phyloP scores from a whole-genome alignment of 2,113 vertebrate species.

The Cyanistes caeruleus region DNA sequence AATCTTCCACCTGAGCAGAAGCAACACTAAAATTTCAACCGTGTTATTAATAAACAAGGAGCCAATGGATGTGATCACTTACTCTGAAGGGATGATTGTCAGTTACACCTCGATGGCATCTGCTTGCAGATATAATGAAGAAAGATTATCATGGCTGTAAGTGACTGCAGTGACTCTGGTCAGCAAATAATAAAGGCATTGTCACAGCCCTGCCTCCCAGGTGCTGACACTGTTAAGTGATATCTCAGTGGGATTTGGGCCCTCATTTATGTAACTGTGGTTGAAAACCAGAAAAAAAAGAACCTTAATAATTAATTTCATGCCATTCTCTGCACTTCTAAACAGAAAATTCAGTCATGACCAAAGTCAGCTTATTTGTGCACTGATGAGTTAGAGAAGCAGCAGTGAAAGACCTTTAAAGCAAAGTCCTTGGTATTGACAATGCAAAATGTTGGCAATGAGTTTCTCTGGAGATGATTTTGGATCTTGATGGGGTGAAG shows the following conservation, averaged over 20 bases:
- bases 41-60: slow-evolving; percentile 50
- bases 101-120: slow-evolving; percentile 77
- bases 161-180: slow-evolving; percentile 71
- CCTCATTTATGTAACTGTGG: background rate
- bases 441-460: background rate
- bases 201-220: background rate
- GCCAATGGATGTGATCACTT: slow-evolving; percentile 55
- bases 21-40: background rate
- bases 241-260: slow-evolving; percentile 4
- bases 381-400: background rate
- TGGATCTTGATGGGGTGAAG: background rate
- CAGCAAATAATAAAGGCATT: slow-evolving; percentile 74
- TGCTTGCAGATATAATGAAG: slow-evolving; percentile 82
- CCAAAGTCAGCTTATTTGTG: background rate
- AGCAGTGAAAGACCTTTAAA: background rate
- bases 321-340: background rate
- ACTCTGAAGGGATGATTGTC: slow-evolving; percentile 75
- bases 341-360: background rate
- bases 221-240: slow-evolving; percentile 21
- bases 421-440: background rate
- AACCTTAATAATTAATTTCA: slow-evolving; percentile 12
- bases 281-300: background rate
- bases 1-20: background rate
- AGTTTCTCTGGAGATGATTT: background rate
- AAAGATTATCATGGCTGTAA: slow-evolving; percentile 78